Evolutionary conservation across 2,888 invertebrate genomes (phyloP).

Genomic region (Tenthredo scrophulariae): DNA sequence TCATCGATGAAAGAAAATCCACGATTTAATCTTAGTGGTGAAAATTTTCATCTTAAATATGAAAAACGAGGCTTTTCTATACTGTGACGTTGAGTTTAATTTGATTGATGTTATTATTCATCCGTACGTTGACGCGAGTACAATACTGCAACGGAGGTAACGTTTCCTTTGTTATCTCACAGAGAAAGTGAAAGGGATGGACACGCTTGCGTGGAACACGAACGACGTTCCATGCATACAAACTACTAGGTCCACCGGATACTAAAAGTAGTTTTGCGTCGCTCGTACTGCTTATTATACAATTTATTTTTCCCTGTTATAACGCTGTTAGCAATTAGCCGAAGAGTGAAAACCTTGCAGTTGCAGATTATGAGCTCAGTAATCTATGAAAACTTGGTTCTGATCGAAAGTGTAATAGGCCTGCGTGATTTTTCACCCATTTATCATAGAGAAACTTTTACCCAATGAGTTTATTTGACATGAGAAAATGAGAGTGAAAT

Average conservation of each 20-base stretch:
- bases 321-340: background rate
- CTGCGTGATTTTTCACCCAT: background rate
- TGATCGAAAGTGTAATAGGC: background rate
- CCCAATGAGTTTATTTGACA: background rate
- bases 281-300: constrained; percentile 2
- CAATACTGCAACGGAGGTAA: background rate
- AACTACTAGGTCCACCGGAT: constrained; percentile 49
- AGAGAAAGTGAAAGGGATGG: constrained; percentile 52
- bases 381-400: background rate
- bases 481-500: constrained; percentile 15
- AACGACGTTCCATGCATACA: constrained; percentile 38
- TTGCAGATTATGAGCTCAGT: background rate
- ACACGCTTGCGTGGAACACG: constrained; percentile 51
- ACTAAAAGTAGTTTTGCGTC: constrained; percentile 33
- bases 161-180: constrained; percentile 51
- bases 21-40: background rate
- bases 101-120: constrained; percentile 5
- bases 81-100: background rate
- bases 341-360: background rate
- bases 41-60: background rate
- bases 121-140: background rate
- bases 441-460: background rate
- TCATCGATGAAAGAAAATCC: background rate
- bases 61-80: background rate
- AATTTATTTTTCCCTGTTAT: constrained; percentile 24